Percentiles rank a stretch among this genome's conserved stretches.
phyloP scores from a whole-genome alignment of 2,797 vertebrate species.

The Ceyx erithaca region DNA sequence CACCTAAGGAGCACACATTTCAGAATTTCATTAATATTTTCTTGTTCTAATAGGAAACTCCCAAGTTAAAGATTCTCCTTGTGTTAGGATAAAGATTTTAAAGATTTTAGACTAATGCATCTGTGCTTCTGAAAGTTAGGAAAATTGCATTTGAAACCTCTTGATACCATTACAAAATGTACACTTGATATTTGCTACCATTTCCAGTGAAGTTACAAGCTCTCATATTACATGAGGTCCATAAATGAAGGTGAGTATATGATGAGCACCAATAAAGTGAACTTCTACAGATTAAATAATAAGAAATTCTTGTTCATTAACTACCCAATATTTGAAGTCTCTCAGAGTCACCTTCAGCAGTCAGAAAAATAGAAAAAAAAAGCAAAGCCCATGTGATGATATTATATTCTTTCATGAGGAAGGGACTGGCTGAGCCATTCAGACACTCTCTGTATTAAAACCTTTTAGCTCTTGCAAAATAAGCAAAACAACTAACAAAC shows the following conservation, averaged over 20 bases:
- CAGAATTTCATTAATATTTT: not conserved
- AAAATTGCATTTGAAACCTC: conserved; percentile 3
- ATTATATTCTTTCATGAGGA: not conserved
- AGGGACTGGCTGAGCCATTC: not conserved
- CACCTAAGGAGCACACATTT: not conserved
- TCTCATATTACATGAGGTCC: not conserved
- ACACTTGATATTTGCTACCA: not conserved
- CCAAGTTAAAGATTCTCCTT: not conserved
- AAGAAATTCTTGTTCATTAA: not conserved
- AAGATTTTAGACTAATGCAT: not conserved
- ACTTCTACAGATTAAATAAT: not conserved
- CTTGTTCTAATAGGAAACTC: not conserved
- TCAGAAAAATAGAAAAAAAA: not conserved
- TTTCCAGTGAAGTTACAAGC: not conserved
- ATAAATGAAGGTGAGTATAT: not conserved
- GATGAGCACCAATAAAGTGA: not conserved
- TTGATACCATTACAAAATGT: not conserved
- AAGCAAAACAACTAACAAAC: not conserved
- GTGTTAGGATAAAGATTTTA: not conserved
- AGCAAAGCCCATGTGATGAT: not conserved
- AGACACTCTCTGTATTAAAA: not conserved
- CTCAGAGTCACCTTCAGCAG: not conserved
- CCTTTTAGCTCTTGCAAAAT: not conserved
- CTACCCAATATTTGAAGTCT: not conserved
- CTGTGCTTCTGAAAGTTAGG: not conserved